Conservation (phyloP, 2,888 invertebrate genomes). For the Orthonevra nobilis region DNA sequence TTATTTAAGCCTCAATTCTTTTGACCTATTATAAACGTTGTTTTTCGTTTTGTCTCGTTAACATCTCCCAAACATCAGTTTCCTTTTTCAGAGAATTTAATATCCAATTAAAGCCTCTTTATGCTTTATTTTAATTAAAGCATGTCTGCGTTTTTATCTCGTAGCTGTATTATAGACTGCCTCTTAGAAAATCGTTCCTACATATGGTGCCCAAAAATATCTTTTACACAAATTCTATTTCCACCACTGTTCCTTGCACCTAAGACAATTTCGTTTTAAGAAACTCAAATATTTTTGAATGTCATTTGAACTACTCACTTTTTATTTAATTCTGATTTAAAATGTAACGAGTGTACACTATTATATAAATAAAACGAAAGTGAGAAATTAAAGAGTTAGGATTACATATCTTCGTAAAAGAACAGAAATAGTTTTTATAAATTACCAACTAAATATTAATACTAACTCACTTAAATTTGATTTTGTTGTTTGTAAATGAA, state of each 20-base stretch:
- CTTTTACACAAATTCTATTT: neutral
- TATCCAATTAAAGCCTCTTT: too few species aligned
- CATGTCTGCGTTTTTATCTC: too few species aligned
- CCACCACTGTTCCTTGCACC: conserved; percentile 1
- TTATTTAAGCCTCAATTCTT: too few species aligned
- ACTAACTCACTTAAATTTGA: conserved; percentile 41
- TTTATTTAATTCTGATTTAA: conserved; percentile 17
- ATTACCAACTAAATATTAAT: conserved; percentile 35
- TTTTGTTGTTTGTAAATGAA: conserved; percentile 37
- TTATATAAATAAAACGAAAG: neutral
- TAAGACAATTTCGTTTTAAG: neutral
- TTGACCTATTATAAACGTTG: too few species aligned
- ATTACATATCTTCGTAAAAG: conserved; percentile 53
- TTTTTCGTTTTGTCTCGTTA: too few species aligned
- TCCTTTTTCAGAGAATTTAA: too few species aligned
- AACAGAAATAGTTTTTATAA: conserved; percentile 23
- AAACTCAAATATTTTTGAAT: neutral
- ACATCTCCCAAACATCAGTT: too few species aligned
- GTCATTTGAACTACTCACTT: neutral
- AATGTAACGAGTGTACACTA: conserved; percentile 21
- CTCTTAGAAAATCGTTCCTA: too few species aligned
- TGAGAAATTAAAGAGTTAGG: conserved; percentile 42
- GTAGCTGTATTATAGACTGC: too few species aligned
- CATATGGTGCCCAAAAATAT: too few species aligned
- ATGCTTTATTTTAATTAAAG: too few species aligned